Evolutionary conservation across 2,797 vertebrate genomes (phyloP).

Genomic region (Erethizon dorsatum): DNA sequence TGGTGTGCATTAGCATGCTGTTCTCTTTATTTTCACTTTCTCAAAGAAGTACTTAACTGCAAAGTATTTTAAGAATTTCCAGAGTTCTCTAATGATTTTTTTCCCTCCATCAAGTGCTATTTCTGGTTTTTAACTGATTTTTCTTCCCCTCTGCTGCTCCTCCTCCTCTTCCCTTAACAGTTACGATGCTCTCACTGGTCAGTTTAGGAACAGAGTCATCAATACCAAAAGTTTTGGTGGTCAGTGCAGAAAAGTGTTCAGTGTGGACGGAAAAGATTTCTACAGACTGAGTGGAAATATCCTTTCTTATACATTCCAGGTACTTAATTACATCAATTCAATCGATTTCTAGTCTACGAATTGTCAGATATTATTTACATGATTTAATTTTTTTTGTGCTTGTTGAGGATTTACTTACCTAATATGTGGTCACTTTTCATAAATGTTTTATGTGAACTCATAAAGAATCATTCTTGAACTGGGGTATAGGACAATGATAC

Average conservation of each 20-base stretch:
- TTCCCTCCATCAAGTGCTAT: neutral
- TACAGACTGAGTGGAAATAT: conserved; percentile 95
- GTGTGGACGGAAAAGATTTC: conserved; percentile 89
- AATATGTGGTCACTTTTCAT: neutral
- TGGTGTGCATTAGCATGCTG: neutral
- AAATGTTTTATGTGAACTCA: conserved; percentile 35
- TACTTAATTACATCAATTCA: conserved; percentile 79
- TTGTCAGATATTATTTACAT: neutral
- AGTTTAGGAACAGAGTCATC: conserved; percentile 92
- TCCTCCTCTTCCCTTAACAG: conserved; percentile 77
- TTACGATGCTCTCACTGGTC: conserved; percentile 90
- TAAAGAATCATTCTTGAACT: conserved; percentile 2
- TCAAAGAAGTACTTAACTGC: conserved; percentile 56
- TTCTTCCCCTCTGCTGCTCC: neutral
- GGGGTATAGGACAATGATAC: neutral
- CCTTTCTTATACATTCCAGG: conserved; percentile 96
- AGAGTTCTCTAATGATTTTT: neutral
- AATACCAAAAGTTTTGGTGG: conserved; percentile 96
- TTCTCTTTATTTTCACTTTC: neutral
- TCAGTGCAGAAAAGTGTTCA: conserved; percentile 95
- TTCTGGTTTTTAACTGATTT: conserved; percentile 59
- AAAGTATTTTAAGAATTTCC: conserved; percentile 53
- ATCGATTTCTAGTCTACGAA: neutral
- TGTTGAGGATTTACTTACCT: conserved; percentile 42
- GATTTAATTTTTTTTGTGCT: conserved; percentile 47